A percentile compares a stretch with the other conserved stretches of the same genome.
Evolutionary conservation across 2,888 invertebrate genomes (phyloP).

Genomic region (Rapana venosa): DNA sequence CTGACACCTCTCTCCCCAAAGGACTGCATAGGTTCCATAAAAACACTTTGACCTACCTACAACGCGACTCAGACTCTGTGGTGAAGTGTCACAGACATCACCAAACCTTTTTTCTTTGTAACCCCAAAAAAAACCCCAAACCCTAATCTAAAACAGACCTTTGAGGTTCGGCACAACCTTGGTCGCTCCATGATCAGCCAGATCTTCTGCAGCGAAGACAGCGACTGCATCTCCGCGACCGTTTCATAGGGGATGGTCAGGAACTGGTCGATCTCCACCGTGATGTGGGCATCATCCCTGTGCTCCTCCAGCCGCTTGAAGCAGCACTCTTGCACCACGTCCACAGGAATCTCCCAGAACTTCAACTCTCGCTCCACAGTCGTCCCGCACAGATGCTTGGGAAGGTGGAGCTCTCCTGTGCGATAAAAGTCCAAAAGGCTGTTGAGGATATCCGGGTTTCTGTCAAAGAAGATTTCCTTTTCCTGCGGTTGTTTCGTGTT

Average conservation of each 20-base stretch:
- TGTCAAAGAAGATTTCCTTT: conserved; percentile 9
- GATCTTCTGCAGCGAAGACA: not conserved
- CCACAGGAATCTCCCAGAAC: conserved; percentile 8
- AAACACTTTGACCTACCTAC: no score
- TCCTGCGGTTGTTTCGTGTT: not conserved
- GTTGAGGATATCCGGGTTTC: conserved; percentile 24
- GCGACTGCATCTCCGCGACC: not conserved
- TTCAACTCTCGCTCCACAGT: not conserved
- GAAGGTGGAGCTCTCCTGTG: conserved; percentile 15
- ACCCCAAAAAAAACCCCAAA: no score
- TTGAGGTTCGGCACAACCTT: not conserved
- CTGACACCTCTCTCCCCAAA: no score
- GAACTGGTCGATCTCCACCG: conserved; percentile 8
- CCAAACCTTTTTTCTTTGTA: no score
- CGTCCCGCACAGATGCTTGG: not conserved
- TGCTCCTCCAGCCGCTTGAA: not conserved
- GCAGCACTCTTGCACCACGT: conserved; percentile 1
- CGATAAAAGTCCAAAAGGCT: conserved; percentile 14
- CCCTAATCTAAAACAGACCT: not conserved
- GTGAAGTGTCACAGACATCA: no score
- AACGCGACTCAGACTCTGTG: no score
- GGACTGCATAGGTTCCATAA: no score
- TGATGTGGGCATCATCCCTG: conserved; percentile 4
- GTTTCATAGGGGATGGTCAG: not conserved
- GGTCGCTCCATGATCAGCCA: conserved; percentile 15